A percentile compares a stretch with the other conserved stretches of the same genome.
phyloP scores from a whole-genome alignment of 2,888 invertebrate genomes.

The Lithophane ornitopus region DNA sequence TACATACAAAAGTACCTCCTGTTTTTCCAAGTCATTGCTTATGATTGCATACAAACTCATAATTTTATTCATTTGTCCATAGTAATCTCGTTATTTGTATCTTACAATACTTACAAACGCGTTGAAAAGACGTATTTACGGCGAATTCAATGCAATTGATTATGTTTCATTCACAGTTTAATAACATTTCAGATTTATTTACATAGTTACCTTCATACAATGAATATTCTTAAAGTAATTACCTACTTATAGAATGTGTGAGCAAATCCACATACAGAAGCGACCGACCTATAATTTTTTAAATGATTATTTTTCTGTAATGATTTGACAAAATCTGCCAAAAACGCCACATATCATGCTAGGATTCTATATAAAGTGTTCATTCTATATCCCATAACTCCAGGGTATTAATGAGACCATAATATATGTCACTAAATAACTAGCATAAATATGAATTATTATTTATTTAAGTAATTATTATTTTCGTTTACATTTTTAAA shows the following conservation, averaged over 20 bases:
- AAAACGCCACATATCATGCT: not conserved
- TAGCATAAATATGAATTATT: too few species aligned
- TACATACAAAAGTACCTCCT: not conserved
- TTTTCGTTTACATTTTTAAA: too few species aligned
- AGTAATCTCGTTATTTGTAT: not conserved
- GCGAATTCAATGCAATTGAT: constrained; percentile 2
- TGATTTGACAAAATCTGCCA: not conserved
- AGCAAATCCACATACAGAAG: not conserved
- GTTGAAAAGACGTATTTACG: constrained; percentile 3
- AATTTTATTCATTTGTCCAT: constrained; percentile 26
- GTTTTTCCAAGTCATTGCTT: constrained; percentile 27
- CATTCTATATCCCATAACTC: too few species aligned
- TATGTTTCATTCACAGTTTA: not conserved
- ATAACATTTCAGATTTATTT: not conserved
- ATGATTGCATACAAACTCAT: constrained; percentile 21
- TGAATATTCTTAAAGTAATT: not conserved
- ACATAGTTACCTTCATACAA: not conserved
- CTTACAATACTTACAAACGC: not conserved
- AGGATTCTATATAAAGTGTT: too few species aligned
- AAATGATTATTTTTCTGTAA: not conserved
- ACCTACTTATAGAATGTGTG: not conserved
- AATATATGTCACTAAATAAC: too few species aligned
- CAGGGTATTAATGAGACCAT: too few species aligned
- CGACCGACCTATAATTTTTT: not conserved
- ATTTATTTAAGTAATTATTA: too few species aligned